Percentiles rank a stretch among this genome's conserved stretches.
Evolutionary conservation across 2,888 invertebrate genomes (phyloP).

Genomic region (Apamea epomidion): DNA sequence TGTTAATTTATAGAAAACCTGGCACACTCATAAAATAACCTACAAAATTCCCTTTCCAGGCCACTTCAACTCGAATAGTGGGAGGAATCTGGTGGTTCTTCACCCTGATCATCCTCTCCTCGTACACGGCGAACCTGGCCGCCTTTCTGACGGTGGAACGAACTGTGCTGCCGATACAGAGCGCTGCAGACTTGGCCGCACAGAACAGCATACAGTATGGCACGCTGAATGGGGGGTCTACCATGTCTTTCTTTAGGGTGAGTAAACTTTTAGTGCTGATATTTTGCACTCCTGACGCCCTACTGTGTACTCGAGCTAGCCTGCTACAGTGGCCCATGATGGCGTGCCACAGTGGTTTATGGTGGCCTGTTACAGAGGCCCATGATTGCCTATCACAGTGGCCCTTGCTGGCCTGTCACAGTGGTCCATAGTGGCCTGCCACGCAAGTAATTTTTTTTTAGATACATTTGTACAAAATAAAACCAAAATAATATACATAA

Average conservation of each 20-base stretch:
- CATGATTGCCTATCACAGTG: too few relatives aligned
- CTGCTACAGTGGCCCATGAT: too few relatives aligned
- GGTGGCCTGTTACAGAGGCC: too few relatives aligned
- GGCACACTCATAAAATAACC: not conserved
- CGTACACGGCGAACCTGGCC: conserved; percentile 99
- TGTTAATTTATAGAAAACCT: too few relatives aligned
- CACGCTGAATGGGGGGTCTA: conserved; percentile 97
- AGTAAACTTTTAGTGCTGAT: conserved; percentile 48
- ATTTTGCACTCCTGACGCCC: too few relatives aligned
- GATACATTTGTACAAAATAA: too few relatives aligned
- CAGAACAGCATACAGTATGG: conserved; percentile 98
- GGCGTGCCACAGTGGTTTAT: too few relatives aligned
- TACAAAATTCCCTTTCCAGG: conserved; percentile 87
- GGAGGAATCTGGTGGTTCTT: conserved; percentile 99
- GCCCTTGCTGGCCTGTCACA: too few relatives aligned
- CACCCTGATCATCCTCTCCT: conserved; percentile 99
- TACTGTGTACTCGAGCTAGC: too few relatives aligned
- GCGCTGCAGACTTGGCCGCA: conserved; percentile 98
- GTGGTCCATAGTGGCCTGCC: too few relatives aligned
- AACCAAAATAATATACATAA: too few relatives aligned
- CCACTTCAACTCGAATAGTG: conserved; percentile 98
- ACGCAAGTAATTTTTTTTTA: too few relatives aligned
- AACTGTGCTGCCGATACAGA: conserved; percentile 98
- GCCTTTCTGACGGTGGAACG: conserved; percentile 99
- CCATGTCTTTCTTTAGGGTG: conserved; percentile 99